Evolutionary conservation across 2,888 invertebrate genomes (phyloP).

Genomic region (Gandaritis pyraliata): DNA sequence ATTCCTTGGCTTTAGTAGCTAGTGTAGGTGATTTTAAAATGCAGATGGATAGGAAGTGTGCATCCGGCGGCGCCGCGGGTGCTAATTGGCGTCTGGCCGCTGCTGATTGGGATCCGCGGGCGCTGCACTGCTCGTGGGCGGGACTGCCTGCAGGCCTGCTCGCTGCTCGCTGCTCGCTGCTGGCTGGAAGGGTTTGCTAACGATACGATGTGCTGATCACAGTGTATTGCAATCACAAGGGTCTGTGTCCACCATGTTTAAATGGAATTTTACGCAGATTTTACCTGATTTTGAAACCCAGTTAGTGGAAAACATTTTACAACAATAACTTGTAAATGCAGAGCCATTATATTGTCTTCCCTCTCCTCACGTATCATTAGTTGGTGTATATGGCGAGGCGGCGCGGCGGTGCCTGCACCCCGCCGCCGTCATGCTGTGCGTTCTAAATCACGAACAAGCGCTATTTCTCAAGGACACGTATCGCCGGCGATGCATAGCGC

Average conservation of each 20-base stretch:
- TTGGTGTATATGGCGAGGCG: not conserved
- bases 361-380: not conserved
- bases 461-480: conserved; percentile 14
- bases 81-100: conserved; percentile 8
- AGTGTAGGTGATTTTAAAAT: no score
- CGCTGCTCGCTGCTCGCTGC: not conserved
- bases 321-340: no score
- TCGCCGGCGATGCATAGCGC: not conserved
- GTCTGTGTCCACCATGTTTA: no score
- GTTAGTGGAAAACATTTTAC: no score
- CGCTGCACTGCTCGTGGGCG: conserved; percentile 7
- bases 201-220: not conserved
- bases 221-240: no score
- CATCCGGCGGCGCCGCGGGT: conserved; percentile 24
- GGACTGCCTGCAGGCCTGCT: not conserved
- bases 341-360: no score
- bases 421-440: not conserved
- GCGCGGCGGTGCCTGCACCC: not conserved
- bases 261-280: no score
- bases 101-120: conserved; percentile 14
- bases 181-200: not conserved
- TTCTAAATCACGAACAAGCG: conserved; percentile 19
- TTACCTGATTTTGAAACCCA: no score
- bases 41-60: not conserved
- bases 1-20: no score